Evolutionary conservation across 2,888 invertebrate species (phyloP).

Genomic region (Sarcophaga carnaria): DNA sequence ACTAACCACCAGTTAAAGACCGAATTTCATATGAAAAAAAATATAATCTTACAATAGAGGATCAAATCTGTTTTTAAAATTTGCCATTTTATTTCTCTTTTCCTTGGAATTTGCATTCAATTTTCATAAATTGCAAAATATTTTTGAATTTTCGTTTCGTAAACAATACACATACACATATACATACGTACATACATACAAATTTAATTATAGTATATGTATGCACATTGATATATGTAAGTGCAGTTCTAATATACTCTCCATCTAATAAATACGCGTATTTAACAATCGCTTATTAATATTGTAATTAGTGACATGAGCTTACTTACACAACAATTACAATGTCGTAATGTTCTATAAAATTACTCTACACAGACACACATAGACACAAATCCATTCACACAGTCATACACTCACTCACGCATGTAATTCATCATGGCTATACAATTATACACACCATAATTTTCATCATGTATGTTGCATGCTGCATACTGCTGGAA

Average conservation of each 20-base stretch:
- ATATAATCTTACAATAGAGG: no score
- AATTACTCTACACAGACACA: neutral
- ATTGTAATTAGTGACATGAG: slow-evolving; percentile 64
- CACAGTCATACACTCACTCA: neutral
- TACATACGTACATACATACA: neutral
- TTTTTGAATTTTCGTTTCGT: neutral
- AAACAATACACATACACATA: neutral
- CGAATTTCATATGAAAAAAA: no score
- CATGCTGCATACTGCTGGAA: neutral
- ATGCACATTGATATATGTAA: no score
- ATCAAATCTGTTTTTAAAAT: no score
- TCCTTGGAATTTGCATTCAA: neutral
- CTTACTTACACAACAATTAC: slow-evolving; percentile 65
- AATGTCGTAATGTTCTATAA: slow-evolving; percentile 34
- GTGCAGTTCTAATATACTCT: no score
- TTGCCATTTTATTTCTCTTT: no score
- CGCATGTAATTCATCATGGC: neutral
- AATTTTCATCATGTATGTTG: neutral
- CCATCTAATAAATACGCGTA: neutral
- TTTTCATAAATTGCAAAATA: no score
- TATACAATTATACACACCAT: neutral
- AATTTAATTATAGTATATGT: no score
- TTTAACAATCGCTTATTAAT: slow-evolving; percentile 52
- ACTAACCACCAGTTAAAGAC: no score
- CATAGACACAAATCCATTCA: neutral